phyloP scores from a whole-genome alignment of 2,888 invertebrate species.

The Keiferia lycopersicella region DNA sequence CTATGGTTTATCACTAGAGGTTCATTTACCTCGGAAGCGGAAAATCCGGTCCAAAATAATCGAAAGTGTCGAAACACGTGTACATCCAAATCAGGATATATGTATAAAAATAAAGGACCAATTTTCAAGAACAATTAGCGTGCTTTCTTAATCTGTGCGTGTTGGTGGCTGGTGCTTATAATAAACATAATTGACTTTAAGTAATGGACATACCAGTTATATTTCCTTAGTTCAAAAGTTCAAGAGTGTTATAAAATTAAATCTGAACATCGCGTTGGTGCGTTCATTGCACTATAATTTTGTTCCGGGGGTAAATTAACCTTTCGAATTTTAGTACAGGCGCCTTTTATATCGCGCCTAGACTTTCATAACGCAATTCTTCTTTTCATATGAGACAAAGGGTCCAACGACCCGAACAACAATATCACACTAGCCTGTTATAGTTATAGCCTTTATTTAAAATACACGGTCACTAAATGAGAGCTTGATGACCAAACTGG shows the following conservation, averaged over 20 bases:
- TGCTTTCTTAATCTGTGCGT: conserved; percentile 11
- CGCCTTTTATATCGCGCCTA: no score
- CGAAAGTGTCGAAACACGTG: conserved; percentile 3
- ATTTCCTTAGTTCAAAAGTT: conserved; percentile 8
- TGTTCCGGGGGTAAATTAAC: not conserved
- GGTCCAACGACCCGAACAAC: no score
- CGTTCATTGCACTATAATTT: conserved; percentile 7
- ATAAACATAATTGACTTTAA: conserved; percentile 14
- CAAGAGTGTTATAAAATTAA: conserved; percentile 10
- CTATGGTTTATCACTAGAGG: not conserved
- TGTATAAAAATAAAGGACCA: conserved; percentile 2
- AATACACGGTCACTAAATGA: no score
- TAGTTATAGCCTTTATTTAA: no score
- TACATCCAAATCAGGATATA: conserved; percentile 15
- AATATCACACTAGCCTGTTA: no score
- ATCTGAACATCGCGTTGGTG: not conserved
- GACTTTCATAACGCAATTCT: no score
- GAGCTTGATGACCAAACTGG: no score
- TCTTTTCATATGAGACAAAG: no score
- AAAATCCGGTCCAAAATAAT: conserved; percentile 7
- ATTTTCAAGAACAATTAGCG: conserved; percentile 8
- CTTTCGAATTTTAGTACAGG: no score
- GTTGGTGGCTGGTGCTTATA: not conserved
- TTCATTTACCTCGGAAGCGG: conserved; percentile 19
- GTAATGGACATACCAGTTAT: conserved; percentile 4